phyloP scores from a whole-genome alignment of 2,888 invertebrate genomes.

The Andrena haemorrhoa region DNA sequence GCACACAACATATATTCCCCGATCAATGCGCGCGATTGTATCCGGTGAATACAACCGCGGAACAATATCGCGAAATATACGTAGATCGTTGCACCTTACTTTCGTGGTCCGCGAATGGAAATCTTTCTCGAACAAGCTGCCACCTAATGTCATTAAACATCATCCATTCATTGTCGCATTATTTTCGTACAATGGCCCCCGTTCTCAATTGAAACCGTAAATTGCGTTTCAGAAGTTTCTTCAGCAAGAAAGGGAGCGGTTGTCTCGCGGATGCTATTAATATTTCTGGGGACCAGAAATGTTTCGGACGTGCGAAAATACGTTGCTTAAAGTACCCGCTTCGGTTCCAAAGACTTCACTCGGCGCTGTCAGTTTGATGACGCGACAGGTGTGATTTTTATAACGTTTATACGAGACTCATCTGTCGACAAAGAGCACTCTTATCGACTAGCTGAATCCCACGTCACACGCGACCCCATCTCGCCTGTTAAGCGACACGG shows the following conservation, averaged over 20 bases:
- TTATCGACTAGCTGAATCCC: slow-evolving; percentile 19
- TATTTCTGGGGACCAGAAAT: too few relatives aligned
- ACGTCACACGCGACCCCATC: slow-evolving; percentile 17
- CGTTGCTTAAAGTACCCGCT: too few relatives aligned
- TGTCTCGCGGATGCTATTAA: too few relatives aligned
- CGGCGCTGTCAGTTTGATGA: too few relatives aligned
- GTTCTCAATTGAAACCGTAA: neutral
- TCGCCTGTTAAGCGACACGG: slow-evolving; percentile 63
- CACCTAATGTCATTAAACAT: slow-evolving; percentile 24
- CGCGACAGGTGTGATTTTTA: neutral
- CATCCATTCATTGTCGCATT: neutral
- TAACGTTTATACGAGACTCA: slow-evolving; percentile 7
- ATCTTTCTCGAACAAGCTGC: slow-evolving; percentile 24
- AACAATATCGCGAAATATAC: slow-evolving; percentile 39
- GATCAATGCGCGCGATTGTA: slow-evolving; percentile 40
- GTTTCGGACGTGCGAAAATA: too few relatives aligned
- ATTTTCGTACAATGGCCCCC: neutral
- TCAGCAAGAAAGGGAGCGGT: too few relatives aligned
- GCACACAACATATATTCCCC: slow-evolving; percentile 10
- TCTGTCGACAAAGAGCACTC: slow-evolving; percentile 13
- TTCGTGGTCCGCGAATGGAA: neutral
- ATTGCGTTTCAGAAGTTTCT: neutral
- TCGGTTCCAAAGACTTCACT: too few relatives aligned
- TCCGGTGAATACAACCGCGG: slow-evolving; percentile 34
- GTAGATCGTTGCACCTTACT: slow-evolving; percentile 28